phyloP scores from a whole-genome alignment of 2,797 vertebrate species.

The Setipinna tenuifilis region DNA sequence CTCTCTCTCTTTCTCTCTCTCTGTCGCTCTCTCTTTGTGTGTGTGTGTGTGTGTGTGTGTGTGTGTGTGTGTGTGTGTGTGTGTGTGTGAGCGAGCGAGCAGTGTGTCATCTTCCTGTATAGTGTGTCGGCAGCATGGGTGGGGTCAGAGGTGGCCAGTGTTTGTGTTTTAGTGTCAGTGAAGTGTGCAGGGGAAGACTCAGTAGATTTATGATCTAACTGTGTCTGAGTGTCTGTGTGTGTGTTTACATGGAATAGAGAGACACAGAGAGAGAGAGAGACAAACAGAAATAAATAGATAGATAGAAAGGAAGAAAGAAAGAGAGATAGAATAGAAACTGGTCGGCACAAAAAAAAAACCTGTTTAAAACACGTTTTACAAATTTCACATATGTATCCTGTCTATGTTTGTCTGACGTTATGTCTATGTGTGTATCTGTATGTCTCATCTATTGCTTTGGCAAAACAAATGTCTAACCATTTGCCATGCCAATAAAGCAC shows the following conservation, averaged over 20 bases:
- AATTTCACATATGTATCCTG: too few relatives aligned
- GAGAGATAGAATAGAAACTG: conserved; percentile 40
- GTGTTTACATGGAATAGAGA: background rate
- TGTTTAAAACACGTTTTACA: too few relatives aligned
- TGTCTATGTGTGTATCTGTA: too few relatives aligned
- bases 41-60: background rate
- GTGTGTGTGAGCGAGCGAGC: background rate
- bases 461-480: too few relatives aligned
- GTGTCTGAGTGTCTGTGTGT: conserved; percentile 38
- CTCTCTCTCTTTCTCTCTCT: too few relatives aligned
- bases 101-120: conserved; percentile 24
- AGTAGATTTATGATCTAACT: conserved; percentile 54
- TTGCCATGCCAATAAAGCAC: too few relatives aligned
- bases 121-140: conserved; percentile 46
- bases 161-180: conserved; percentile 75
- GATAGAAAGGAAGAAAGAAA: conserved; percentile 43
- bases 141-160: conserved; percentile 67
- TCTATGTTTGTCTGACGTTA: background rate
- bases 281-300: conserved; percentile 33
- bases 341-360: too few relatives aligned
- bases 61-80: background rate
- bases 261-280: background rate
- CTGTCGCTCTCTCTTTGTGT: background rate
- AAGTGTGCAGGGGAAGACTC: conserved; percentile 56
- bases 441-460: background rate